Base-by-base conservation (phyloP, 2,113 vertebrate species). In the Calyptommatus sinebrachiatus region DNA sequence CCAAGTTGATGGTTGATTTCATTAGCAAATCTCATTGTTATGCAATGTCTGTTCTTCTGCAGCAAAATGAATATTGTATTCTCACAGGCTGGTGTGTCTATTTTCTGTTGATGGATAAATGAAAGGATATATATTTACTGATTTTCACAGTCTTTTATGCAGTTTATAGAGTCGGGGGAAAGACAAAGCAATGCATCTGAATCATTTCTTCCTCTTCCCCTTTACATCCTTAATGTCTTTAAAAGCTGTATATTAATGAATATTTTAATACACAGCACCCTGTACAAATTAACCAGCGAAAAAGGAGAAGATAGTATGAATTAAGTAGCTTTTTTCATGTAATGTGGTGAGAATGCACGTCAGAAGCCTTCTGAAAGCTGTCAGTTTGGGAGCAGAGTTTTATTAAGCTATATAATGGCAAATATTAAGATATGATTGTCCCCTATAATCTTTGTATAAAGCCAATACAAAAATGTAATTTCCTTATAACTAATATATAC, bases 1-100 rank as follows among this genome's bases (percentile, higher is more conserved):
- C 96, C 95, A 98, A 96, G 97, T 97, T 99, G 97, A 98, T 98
- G 95, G 97, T 96, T 98, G 98, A 97, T 99, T 99, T 99, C 97
- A 99, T 99, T 99, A 99, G 97, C 95, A 94, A 94, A 95, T 96
- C 98, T 99, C 97, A 99, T 99, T 99, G 97, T 98, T 99, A 99
- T 99, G 97, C 98, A 98, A 96, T 95, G 97, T 95, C 95, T 97
- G 97, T 99, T 97, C 97, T 99, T 97, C 97, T 99, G 98, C 97
- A 99, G 98, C 96, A 99, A 97, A 99, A 98, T 97, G 97, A 98
- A 97, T 98, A 96, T 97, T 97, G 97, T 97, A 97, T 97, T 97
- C 96, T 95, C 94, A 89, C 90, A 93, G 91, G 89, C 92, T 95
- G 88, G 84, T 89, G 76, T 90, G n/a, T 92, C 79, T 94, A 80